Evolutionary conservation across 2,113 vertebrate species (phyloP).

Genomic region (Grantiella picta): DNA sequence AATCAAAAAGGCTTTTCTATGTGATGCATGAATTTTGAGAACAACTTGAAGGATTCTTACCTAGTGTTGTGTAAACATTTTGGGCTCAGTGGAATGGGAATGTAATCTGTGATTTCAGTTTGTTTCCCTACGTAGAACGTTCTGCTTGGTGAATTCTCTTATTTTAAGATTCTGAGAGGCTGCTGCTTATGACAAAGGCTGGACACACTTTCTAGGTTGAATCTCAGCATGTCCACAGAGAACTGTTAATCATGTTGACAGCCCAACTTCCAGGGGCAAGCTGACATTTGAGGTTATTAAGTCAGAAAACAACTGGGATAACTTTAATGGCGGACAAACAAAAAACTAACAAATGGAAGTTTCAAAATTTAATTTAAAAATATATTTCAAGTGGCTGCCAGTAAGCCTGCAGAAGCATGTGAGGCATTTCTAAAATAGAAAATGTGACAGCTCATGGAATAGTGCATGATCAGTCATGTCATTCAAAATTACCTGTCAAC

Average conservation of each 20-base stretch:
- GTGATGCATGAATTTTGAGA: not conserved
- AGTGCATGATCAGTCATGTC: constrained; percentile 37
- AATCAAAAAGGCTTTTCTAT: not conserved
- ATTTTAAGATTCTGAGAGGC: not conserved
- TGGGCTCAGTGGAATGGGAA: not conserved
- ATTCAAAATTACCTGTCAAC: constrained; percentile 44
- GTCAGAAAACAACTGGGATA: not conserved
- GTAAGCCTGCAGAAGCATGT: constrained; percentile 4
- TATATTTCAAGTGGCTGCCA: not conserved
- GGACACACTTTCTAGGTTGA: not conserved
- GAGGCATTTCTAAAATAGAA: constrained; percentile 41
- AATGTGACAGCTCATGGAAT: not conserved
- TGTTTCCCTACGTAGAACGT: not conserved
- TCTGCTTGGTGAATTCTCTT: not conserved
- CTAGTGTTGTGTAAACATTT: not conserved
- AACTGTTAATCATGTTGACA: not conserved
- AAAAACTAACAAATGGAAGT: constrained; percentile 3
- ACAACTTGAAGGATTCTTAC: not conserved
- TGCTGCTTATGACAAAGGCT: not conserved
- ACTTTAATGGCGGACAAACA: not conserved
- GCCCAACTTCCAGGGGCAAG: not conserved
- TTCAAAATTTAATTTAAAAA: constrained; percentile 8
- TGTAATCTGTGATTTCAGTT: not conserved
- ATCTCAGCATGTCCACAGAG: not conserved
- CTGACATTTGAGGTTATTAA: not conserved